phyloP scores from a whole-genome alignment of 2,888 invertebrate species.

The Drosophila multiciliata region DNA sequence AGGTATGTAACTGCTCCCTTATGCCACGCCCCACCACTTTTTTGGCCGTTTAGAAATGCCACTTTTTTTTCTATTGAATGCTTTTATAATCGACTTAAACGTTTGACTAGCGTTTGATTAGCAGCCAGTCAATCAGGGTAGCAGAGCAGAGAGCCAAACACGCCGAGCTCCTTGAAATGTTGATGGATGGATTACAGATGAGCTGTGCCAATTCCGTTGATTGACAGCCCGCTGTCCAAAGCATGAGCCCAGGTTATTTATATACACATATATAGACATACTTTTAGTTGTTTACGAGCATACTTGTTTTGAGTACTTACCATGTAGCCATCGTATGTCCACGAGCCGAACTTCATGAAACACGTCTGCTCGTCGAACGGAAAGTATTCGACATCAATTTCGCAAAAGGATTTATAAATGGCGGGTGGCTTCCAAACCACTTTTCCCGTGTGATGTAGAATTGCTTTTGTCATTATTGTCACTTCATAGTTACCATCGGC shows the following conservation, averaged over 20 bases:
- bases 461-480: conserved; percentile 99
- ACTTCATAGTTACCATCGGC: conserved; percentile 99
- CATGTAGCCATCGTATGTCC: conserved; percentile 98
- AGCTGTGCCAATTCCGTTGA: conserved; percentile 52
- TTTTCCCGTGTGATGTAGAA: conserved; percentile 95
- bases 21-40: conserved; percentile 19
- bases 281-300: neutral
- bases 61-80: conserved; percentile 62
- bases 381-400: conserved; percentile 97
- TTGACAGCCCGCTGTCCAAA: conserved; percentile 55
- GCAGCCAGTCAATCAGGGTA: conserved; percentile 52
- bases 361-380: conserved; percentile 98
- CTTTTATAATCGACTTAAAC: conserved; percentile 75
- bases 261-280: neutral
- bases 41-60: conserved; percentile 1
- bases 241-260: conserved; percentile 16
- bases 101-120: conserved; percentile 62
- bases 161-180: conserved; percentile 6
- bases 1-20: neutral
- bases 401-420: conserved; percentile 98
- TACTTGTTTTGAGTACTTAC: conserved; percentile 85
- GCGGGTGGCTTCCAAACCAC: conserved; percentile 99
- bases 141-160: conserved; percentile 5
- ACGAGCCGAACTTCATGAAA: conserved; percentile 96
- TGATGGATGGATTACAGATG: conserved; percentile 53